Conservation (phyloP, 2,888 invertebrate genomes). For the Magallana nippona region DNA sequence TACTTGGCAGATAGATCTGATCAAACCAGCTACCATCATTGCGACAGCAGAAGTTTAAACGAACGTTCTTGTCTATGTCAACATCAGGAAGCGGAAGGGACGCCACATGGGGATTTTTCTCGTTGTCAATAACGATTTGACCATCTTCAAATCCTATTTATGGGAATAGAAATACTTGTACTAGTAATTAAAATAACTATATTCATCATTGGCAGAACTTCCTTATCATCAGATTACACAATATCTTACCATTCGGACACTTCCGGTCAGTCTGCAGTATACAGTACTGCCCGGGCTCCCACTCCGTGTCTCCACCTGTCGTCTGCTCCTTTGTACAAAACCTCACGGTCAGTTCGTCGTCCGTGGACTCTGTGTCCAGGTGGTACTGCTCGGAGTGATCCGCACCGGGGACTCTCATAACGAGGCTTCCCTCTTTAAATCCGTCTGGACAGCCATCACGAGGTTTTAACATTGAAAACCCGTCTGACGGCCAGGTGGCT, state of each 20-base stretch:
- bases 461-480: slow-evolving; percentile 53
- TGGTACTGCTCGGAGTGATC: slow-evolving; percentile 24
- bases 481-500: slow-evolving; percentile 51
- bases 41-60: slow-evolving; percentile 50
- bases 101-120: neutral
- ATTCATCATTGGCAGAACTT: too few species aligned
- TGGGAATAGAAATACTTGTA: too few species aligned
- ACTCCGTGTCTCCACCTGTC: slow-evolving; percentile 30
- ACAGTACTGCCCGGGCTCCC: slow-evolving; percentile 54
- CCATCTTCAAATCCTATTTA: slow-evolving; percentile 42
- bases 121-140: slow-evolving; percentile 32
- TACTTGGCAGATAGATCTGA: slow-evolving; percentile 45
- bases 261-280: slow-evolving; percentile 25
- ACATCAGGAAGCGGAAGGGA: slow-evolving; percentile 16
- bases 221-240: neutral
- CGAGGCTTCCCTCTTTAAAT: slow-evolving; percentile 44
- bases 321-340: slow-evolving; percentile 50
- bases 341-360: slow-evolving; percentile 30
- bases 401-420: neutral
- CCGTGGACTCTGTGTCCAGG: neutral
- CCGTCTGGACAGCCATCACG: slow-evolving; percentile 55
- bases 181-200: too few species aligned
- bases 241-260: slow-evolving; percentile 47
- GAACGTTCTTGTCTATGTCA: neutral
- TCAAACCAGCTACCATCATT: slow-evolving; percentile 46